These are phyloP conservation scores for Argentina silus DNA, from an alignment of 2,797 vertebrate genomes.

Conservation along the genomic window DNA sequence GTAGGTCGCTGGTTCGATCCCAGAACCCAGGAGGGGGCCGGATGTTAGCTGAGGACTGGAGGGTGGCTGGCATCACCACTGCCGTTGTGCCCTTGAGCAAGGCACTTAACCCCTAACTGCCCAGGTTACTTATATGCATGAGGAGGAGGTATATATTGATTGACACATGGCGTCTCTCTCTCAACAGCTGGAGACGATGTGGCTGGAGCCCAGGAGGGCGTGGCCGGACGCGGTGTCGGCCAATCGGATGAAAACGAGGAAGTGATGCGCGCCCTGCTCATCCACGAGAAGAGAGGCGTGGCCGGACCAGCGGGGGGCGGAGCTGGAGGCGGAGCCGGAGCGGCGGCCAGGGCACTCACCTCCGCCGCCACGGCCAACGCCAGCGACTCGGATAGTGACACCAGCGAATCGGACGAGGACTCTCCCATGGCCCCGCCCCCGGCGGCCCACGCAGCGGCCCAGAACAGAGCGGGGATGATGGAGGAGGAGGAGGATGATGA, in stretches of 20 bases:
- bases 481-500: conserved; percentile 90
- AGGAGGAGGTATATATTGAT: too few relatives aligned
- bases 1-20: too few relatives aligned
- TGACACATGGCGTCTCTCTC: neutral
- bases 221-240: conserved; percentile 65
- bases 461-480: conserved; percentile 53
- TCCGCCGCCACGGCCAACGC: conserved; percentile 51
- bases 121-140: too few relatives aligned
- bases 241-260: conserved; percentile 90
- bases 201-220: conserved; percentile 78
- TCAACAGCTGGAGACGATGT: conserved; percentile 76
- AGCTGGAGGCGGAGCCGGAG: conserved; percentile 26
- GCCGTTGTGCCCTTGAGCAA: too few relatives aligned
- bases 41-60: too few relatives aligned
- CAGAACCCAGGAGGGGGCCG: too few relatives aligned
- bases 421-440: conserved; percentile 69
- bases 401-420: conserved; percentile 95
- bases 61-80: too few relatives aligned
- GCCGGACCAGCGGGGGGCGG: conserved; percentile 60
- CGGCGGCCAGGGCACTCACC: conserved; percentile 62
- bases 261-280: conserved; percentile 96
- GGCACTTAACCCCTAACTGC: too few relatives aligned
- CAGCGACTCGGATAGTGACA: conserved; percentile 95
- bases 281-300: conserved; percentile 90
- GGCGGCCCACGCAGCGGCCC: conserved; percentile 7